Evolutionary conservation across 2,888 invertebrate species (phyloP).

Genomic region (Andrena haemorrhoa): DNA sequence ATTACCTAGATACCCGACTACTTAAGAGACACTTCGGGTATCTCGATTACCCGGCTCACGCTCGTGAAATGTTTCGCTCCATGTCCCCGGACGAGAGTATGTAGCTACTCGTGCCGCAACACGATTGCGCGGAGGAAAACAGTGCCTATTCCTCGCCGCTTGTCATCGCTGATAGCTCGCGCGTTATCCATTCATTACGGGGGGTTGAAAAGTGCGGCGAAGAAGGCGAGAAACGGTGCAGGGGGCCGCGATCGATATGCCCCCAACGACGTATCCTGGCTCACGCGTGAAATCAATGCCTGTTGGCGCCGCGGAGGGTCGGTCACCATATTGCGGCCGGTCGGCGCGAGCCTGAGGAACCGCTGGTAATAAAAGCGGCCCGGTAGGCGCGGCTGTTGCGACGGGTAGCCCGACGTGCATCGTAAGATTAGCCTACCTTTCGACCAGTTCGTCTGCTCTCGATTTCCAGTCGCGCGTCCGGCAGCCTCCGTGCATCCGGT

Average conservation of each 20-base stretch:
- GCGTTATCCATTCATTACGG: no score
- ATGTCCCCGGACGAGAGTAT: no score
- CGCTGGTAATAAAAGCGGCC: constrained; percentile 64
- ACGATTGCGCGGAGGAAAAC: no score
- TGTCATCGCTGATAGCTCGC: no score
- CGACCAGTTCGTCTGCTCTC: constrained; percentile 65
- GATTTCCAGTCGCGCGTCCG: constrained; percentile 54
- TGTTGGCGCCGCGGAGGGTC: constrained; percentile 58
- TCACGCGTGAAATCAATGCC: constrained; percentile 60
- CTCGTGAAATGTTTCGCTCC: no score
- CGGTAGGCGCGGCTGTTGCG: constrained; percentile 66
- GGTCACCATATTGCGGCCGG: constrained; percentile 66
- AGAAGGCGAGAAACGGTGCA: constrained; percentile 44
- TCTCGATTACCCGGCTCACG: no score
- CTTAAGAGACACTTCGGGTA: no score
- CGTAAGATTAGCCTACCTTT: constrained; percentile 71
- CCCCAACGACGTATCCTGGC: constrained; percentile 35
- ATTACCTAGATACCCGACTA: no score
- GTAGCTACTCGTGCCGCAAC: no score
- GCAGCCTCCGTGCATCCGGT: no score
- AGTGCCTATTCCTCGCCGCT: no score
- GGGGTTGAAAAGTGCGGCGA: constrained; percentile 38
- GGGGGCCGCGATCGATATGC: constrained; percentile 55
- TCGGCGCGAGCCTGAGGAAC: constrained; percentile 53
- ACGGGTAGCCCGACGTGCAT: constrained; percentile 63